Percentiles rank a stretch among this genome's conserved stretches.
These are phyloP conservation scores for Cyclargus thomasi DNA, from an alignment of 1,140 invertebrate genomes.

Conservation along the genomic window DNA sequence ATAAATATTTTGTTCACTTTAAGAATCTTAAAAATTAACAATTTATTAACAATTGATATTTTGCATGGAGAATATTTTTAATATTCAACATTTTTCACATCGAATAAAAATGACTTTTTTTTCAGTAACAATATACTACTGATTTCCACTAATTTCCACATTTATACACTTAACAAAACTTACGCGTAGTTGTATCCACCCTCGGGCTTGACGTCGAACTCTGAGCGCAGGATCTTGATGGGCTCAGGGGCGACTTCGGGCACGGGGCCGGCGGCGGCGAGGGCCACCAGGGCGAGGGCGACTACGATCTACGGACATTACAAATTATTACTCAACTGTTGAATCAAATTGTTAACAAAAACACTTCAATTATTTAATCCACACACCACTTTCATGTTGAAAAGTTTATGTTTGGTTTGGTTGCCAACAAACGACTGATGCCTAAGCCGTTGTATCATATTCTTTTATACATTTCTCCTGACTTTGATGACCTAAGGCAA, in stretches of 20 bases:
- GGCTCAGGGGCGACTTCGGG: constrained; percentile 29
- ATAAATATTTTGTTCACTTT: too few relatives aligned
- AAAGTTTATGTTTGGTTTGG: constrained; percentile 38
- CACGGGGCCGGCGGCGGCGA: constrained; percentile 38
- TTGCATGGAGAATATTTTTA: too few relatives aligned
- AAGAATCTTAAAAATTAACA: too few relatives aligned
- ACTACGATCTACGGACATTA: constrained; percentile 48
- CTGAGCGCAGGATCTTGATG: constrained; percentile 51
- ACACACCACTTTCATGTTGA: constrained; percentile 67
- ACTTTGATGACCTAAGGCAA: constrained; percentile 46
- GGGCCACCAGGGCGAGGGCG: constrained; percentile 57
- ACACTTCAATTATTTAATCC: constrained; percentile 4
- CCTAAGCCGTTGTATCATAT: constrained; percentile 40
- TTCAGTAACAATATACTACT: too few relatives aligned
- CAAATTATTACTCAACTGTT: not conserved
- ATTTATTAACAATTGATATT: too few relatives aligned
- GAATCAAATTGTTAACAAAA: constrained; percentile 13
- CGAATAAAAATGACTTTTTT: too few relatives aligned
- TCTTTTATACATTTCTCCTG: constrained; percentile 71
- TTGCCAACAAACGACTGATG: constrained; percentile 58
- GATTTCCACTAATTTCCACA: too few relatives aligned
- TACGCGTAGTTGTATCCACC: constrained; percentile 56
- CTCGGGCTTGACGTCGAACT: constrained; percentile 48
- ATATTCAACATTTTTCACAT: too few relatives aligned
- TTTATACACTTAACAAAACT: not conserved